phyloP scores from a whole-genome alignment of 92 coral and sea anemone species.

The Desmophyllum pertusum region DNA sequence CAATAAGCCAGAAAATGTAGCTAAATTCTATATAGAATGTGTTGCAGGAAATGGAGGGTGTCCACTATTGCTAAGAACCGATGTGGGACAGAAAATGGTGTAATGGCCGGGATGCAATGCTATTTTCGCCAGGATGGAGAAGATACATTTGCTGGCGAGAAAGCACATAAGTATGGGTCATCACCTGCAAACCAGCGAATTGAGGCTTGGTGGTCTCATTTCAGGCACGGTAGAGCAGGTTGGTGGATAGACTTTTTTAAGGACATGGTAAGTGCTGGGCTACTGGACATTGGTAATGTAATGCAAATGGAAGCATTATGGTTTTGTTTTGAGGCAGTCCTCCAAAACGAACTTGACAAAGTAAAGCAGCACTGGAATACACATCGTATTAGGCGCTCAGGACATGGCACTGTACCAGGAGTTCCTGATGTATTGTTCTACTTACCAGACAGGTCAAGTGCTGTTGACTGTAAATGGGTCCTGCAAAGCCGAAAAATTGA shows the following conservation, averaged over 20 bases:
- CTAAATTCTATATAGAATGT: constrained; percentile 47
- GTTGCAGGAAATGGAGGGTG: constrained; percentile 54
- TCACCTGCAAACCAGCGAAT: constrained; percentile 58
- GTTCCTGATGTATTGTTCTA: constrained; percentile 67
- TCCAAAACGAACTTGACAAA: constrained; percentile 72
- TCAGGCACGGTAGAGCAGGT: constrained; percentile 54
- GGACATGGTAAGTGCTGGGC: constrained; percentile 42
- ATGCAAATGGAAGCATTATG: constrained; percentile 44
- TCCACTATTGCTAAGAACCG: constrained; percentile 53
- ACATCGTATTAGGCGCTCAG: constrained; percentile 63
- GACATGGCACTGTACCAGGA: constrained; percentile 74
- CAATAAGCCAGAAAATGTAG: constrained; percentile 49
- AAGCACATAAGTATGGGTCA: constrained; percentile 72
- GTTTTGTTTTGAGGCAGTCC: constrained; percentile 49
- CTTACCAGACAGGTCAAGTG: constrained; percentile 62
- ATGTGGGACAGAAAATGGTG: constrained; percentile 68
- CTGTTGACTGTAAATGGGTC: constrained; percentile 70
- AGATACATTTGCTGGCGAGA: constrained; percentile 56
- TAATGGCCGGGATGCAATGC: constrained; percentile 60
- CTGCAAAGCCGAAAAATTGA: no score
- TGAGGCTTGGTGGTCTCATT: constrained; percentile 65
- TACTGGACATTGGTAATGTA: constrained; percentile 59
- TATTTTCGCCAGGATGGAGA: constrained; percentile 38
- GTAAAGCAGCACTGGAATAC: constrained; percentile 76
- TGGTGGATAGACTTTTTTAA: constrained; percentile 68